Percentiles rank a stretch among this genome's conserved stretches.
These are phyloP conservation scores for Brevimyrus niger DNA, from an alignment of 2,113 vertebrate genomes.

Conservation along the genomic window DNA sequence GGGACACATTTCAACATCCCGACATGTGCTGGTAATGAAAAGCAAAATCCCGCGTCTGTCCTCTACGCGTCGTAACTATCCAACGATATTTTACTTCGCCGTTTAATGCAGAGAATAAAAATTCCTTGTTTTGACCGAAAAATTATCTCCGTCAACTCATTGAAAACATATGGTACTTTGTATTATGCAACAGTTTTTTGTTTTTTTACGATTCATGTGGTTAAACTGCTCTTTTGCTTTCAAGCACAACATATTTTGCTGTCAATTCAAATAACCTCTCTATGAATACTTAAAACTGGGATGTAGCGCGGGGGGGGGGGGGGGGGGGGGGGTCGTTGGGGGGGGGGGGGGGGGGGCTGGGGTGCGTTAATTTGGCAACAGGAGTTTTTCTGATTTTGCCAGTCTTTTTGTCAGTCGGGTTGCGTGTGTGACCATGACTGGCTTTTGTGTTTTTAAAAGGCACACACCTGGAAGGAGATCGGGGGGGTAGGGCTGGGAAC, in stretches of 20 bases:
- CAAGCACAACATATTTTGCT: not conserved
- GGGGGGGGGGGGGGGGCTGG: not conserved
- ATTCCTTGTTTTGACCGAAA: not conserved
- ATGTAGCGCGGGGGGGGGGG: too few species aligned
- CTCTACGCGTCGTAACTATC: conserved; percentile 13
- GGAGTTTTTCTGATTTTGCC: too few species aligned
- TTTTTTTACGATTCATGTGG: not conserved
- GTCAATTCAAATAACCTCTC: not conserved
- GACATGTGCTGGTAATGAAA: conserved; percentile 45
- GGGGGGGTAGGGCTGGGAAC: not conserved
- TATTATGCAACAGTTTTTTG: not conserved
- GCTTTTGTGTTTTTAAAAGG: not conserved
- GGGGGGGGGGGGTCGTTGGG: not conserved
- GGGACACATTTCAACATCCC: conserved; percentile 27
- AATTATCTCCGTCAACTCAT: not conserved
- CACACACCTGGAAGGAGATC: not conserved
- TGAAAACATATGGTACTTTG: not conserved
- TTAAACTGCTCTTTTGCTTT: not conserved
- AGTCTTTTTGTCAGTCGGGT: not conserved
- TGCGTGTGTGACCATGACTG: not conserved
- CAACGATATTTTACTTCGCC: conserved; percentile 11
- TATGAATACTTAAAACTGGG: not conserved
- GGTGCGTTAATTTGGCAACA: not conserved
- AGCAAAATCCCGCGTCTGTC: not conserved
- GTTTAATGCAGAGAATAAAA: not conserved